A percentile compares a stretch with the other conserved stretches of the same genome.
These are phyloP conservation scores for Mystacides longicornis DNA, from an alignment of 2,888 invertebrate genomes.

Conservation along the genomic window DNA sequence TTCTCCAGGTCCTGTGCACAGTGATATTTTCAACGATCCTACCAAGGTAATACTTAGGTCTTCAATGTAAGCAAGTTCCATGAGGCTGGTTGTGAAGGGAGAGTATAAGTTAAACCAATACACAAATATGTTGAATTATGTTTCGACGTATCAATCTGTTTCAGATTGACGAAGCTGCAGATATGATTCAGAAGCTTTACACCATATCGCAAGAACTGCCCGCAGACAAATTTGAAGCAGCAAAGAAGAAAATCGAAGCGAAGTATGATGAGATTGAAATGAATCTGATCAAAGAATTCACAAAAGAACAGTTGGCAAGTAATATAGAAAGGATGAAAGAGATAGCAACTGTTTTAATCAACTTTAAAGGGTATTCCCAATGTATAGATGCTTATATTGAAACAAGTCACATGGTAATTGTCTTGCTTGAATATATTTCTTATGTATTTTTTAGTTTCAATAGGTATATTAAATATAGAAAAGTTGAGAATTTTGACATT, in stretches of 20 bases:
- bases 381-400: conserved; percentile 97
- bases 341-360: conserved; percentile 82
- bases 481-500: too few species aligned
- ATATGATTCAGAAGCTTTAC: conserved; percentile 93
- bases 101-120: too few species aligned
- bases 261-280: conserved; percentile 89
- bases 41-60: too few species aligned
- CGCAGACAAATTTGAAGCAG: conserved; percentile 74
- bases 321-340: conserved; percentile 88
- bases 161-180: conserved; percentile 89
- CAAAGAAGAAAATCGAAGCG: conserved; percentile 75
- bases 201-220: conserved; percentile 94
- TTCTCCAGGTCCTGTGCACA: conserved; percentile 74
- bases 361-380: conserved; percentile 94
- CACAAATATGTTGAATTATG: not conserved
- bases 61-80: too few species aligned
- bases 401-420: conserved; percentile 84
- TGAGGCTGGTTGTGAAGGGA: too few species aligned
- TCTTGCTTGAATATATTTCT: too few species aligned
- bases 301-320: conserved; percentile 76
- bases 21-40: conserved; percentile 81
- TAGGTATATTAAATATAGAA: too few species aligned
- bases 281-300: conserved; percentile 90
- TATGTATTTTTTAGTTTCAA: too few species aligned
- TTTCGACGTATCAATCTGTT: not conserved